Evolutionary conservation across 2,888 invertebrate species (phyloP).

Genomic region (Caenorhabditis doughertyi): DNA sequence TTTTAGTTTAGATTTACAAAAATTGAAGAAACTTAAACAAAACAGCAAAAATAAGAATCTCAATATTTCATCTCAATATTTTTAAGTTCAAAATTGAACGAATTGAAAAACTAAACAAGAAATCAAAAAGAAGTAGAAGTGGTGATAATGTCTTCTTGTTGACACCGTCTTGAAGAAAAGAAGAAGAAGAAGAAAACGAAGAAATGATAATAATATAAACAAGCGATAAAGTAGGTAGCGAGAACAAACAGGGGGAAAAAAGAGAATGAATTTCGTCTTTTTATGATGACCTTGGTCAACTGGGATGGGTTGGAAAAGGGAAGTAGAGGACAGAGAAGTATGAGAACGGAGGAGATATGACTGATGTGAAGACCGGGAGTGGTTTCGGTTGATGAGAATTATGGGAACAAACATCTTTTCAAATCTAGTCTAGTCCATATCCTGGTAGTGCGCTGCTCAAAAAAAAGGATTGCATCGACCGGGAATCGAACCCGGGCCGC

Average conservation of each 20-base stretch:
- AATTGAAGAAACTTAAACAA: not conserved
- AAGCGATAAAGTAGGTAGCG: not conserved
- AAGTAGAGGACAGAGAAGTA: slow-evolving; percentile 20
- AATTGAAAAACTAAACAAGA: no score
- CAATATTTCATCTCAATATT: no score
- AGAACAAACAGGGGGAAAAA: slow-evolving; percentile 5
- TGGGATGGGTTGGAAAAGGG: not conserved
- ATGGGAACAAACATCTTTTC: no score
- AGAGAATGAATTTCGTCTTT: slow-evolving; percentile 23
- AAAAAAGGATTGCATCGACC: slow-evolving; percentile 72
- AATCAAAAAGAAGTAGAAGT: no score
- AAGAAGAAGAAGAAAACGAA: no score
- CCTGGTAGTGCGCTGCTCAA: no score
- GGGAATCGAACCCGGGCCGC: slow-evolving; percentile 80
- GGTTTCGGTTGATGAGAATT: no score
- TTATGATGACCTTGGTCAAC: slow-evolving; percentile 42
- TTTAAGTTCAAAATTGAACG: no score
- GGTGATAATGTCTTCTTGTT: slow-evolving; percentile 8
- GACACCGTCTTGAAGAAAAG: no score
- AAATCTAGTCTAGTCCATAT: no score
- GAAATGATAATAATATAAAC: slow-evolving; percentile 4
- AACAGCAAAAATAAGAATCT: slow-evolving; percentile 2
- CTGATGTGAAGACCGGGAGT: no score
- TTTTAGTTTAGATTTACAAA: not conserved
- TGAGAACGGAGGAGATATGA: not conserved